These are phyloP conservation scores for Hypocryptadius cinnamomeus DNA, from an alignment of 2,113 vertebrate genomes.

Conservation along the genomic window DNA sequence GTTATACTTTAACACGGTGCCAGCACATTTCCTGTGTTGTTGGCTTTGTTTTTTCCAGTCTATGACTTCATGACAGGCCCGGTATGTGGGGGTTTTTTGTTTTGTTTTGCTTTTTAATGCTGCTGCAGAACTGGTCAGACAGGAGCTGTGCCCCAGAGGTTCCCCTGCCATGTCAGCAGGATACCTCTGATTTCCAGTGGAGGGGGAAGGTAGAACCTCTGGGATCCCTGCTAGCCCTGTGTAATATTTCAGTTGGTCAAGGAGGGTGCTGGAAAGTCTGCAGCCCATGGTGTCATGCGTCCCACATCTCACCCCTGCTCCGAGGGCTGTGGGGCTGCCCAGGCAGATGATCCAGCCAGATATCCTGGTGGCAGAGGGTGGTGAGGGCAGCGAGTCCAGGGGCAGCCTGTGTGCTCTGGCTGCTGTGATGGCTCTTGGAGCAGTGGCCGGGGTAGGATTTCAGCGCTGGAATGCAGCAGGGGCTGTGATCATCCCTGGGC, in stretches of 20 bases:
- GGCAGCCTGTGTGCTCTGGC: neutral
- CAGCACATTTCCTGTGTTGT: neutral
- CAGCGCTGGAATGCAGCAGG: accelerated
- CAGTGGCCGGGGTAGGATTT: neutral
- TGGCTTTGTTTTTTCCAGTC: neutral
- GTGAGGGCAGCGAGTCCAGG: neutral
- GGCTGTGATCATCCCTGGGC: neutral
- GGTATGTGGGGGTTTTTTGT: neutral
- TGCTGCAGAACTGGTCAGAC: slow-evolving; percentile 32
- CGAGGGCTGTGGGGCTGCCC: neutral
- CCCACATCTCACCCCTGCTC: neutral
- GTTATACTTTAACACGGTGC: neutral
- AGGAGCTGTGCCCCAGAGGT: neutral
- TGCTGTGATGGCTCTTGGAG: neutral
- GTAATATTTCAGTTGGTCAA: neutral
- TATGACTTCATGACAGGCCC: neutral
- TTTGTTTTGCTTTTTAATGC: neutral
- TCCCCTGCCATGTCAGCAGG: neutral
- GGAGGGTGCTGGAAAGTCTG: neutral
- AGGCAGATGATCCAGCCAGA: neutral
- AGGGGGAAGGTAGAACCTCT: neutral
- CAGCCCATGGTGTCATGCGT: neutral
- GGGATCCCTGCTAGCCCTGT: neutral
- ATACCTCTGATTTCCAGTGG: neutral
- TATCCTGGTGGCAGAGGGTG: neutral